Conservation (phyloP, 1,140 invertebrate species). For the Lamellibrachia luymesi region DNA sequence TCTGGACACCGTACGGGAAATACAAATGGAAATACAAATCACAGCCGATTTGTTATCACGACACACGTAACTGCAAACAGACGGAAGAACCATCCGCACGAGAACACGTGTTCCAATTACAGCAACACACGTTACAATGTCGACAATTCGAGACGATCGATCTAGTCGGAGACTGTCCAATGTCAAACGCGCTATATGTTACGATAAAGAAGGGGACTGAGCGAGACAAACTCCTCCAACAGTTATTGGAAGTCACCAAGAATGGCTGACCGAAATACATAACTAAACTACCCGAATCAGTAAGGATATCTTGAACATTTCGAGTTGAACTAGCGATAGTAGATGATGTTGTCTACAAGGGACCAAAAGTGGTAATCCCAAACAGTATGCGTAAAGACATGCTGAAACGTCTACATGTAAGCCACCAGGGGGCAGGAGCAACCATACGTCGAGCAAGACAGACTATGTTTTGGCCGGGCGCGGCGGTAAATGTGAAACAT, state of each 20-base stretch:
- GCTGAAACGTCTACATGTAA: neutral
- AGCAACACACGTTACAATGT: neutral
- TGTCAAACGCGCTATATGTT: no score
- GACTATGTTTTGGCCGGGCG: slow-evolving; percentile 13
- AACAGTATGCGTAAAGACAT: neutral
- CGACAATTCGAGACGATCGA: neutral
- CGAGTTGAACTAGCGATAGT: neutral
- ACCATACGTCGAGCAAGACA: slow-evolving; percentile 9
- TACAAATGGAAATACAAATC: no score
- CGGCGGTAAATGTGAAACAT: slow-evolving; percentile 2
- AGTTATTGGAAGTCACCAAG: no score
- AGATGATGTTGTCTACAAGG: slow-evolving; percentile 11
- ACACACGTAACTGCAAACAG: neutral
- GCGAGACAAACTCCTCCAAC: neutral
- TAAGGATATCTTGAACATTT: neutral
- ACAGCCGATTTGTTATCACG: neutral
- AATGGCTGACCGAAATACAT: neutral
- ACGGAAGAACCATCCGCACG: neutral
- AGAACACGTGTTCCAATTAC: neutral
- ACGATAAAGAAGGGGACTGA: no score
- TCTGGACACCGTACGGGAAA: no score
- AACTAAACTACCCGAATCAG: neutral
- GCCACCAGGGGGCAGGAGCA: neutral
- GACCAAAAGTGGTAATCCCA: slow-evolving; percentile 15
- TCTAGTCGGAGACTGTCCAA: neutral